A percentile compares a stretch with the other conserved stretches of the same genome.
Conservation (phyloP, 2,113 vertebrate genomes). For the Tauraco erythrolophus region DNA sequence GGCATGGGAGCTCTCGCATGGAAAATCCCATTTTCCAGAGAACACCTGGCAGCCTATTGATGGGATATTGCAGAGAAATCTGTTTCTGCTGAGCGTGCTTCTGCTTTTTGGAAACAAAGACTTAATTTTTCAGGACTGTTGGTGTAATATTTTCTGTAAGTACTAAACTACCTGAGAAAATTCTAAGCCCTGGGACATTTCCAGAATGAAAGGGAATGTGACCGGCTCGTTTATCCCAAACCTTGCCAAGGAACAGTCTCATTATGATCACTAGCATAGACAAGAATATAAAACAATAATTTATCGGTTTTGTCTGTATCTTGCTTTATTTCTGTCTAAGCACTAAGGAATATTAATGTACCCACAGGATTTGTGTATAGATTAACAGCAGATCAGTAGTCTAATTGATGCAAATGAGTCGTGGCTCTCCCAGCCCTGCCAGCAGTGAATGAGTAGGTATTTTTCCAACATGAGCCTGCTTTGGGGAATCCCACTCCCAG, state of each 20-base stretch:
- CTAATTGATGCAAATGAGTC: background rate
- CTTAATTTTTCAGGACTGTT: background rate
- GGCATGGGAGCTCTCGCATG: accelerated
- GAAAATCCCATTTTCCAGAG: background rate
- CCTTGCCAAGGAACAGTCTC: background rate
- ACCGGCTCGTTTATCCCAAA: background rate
- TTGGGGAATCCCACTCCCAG: slow-evolving; percentile 19
- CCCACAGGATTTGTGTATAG: background rate
- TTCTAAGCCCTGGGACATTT: background rate
- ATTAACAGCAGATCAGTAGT: background rate
- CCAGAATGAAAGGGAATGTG: background rate
- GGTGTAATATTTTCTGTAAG: background rate
- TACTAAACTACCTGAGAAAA: background rate
- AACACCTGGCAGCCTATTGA: background rate
- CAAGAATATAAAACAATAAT: background rate
- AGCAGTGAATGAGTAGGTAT: background rate
- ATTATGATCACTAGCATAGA: background rate
- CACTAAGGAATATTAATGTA: background rate
- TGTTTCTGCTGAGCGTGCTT: background rate
- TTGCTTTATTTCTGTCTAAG: background rate
- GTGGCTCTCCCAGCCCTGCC: background rate
- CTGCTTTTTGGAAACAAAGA: background rate
- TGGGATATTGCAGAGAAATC: background rate
- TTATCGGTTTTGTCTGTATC: background rate
- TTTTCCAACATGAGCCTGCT: slow-evolving; percentile 8